phyloP scores from a whole-genome alignment of 2,113 vertebrate genomes.

The Scatophagus argus region DNA sequence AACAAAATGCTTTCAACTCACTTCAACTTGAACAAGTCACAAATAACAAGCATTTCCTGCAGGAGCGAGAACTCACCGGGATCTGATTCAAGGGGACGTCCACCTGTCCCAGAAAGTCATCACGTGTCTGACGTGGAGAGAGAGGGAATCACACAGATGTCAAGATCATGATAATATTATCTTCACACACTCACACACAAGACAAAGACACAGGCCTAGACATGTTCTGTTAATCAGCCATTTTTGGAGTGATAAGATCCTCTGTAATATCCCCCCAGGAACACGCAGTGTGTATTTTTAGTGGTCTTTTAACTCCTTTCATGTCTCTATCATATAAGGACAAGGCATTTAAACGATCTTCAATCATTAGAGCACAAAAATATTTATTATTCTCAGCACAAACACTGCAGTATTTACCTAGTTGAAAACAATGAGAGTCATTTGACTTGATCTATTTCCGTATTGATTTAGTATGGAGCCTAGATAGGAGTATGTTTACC shows the following conservation, averaged over 20 bases:
- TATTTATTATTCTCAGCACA: neutral
- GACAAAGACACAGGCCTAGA: slow-evolving; percentile 10
- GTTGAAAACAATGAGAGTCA: slow-evolving; percentile 24
- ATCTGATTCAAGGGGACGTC: slow-evolving; percentile 96
- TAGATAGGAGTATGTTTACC: slow-evolving; percentile 38
- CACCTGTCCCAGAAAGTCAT: slow-evolving; percentile 98
- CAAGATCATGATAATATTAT: slow-evolving; percentile 16
- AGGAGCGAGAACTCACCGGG: slow-evolving; percentile 88
- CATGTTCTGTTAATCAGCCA: neutral
- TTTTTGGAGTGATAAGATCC: neutral
- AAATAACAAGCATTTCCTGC: neutral
- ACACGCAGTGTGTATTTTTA: neutral
- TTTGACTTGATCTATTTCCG: slow-evolving; percentile 26
- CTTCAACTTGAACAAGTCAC: neutral
- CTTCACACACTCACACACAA: neutral
- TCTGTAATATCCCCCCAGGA: neutral
- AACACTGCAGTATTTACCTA: neutral
- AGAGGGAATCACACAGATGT: slow-evolving; percentile 44
- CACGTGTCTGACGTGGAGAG: slow-evolving; percentile 88
- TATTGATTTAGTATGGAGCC: slow-evolving; percentile 13
- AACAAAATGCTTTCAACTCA: neutral
- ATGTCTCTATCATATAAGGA: neutral
- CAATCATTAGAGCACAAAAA: neutral
- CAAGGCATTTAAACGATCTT: neutral
- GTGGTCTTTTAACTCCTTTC: neutral